Evolutionary conservation across 2,888 invertebrate genomes (phyloP).

Genomic region (Erebia ligea): DNA sequence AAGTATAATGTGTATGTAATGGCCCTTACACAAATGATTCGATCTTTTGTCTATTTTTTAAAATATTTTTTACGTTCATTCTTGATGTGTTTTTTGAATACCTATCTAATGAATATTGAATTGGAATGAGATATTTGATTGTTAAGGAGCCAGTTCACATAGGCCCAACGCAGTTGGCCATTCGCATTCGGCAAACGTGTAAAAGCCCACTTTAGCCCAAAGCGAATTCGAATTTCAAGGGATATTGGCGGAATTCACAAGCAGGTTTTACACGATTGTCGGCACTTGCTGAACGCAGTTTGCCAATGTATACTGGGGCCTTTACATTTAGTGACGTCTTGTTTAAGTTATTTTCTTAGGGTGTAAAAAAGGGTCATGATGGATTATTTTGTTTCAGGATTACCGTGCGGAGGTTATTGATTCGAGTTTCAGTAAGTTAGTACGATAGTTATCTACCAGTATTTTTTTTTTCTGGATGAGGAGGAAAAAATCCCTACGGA

Average conservation of each 20-base stretch:
- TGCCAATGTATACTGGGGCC: too few species aligned
- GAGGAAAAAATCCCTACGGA: too few species aligned
- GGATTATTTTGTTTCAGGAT: slow-evolving; percentile 57
- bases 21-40: slow-evolving; percentile 42
- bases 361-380: slow-evolving; percentile 51
- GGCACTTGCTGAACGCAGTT: too few species aligned
- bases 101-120: slow-evolving; percentile 16
- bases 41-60: slow-evolving; percentile 52
- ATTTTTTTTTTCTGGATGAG: too few species aligned
- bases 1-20: not conserved
- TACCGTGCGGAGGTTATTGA: slow-evolving; percentile 44
- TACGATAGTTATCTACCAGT: not conserved
- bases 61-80: slow-evolving; percentile 28
- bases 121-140: slow-evolving; percentile 9
- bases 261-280: too few species aligned
- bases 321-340: not conserved
- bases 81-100: slow-evolving; percentile 16
- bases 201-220: too few species aligned
- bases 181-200: too few species aligned
- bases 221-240: too few species aligned
- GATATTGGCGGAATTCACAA: too few species aligned
- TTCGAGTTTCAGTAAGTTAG: slow-evolving; percentile 20
- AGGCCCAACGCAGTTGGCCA: too few species aligned
- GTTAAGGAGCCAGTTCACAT: too few species aligned
- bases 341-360: slow-evolving; percentile 55